A percentile compares a stretch with the other conserved stretches of the same genome.
Evolutionary conservation across 1,140 invertebrate genomes (phyloP).

Genomic region (Listronotus oregonensis): DNA sequence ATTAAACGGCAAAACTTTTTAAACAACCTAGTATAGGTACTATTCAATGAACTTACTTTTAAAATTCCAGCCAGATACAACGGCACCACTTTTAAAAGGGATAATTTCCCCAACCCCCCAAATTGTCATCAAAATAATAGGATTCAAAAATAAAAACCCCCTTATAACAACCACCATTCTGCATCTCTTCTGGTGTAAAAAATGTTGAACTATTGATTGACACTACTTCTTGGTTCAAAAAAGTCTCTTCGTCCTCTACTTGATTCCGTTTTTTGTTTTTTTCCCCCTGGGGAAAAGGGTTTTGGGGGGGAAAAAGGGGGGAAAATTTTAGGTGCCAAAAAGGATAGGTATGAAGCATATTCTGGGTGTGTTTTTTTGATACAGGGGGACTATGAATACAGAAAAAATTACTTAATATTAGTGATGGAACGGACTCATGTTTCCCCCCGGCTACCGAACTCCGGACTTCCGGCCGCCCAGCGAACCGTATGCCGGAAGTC

Average conservation of each 20-base stretch:
- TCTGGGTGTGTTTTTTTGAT: slow-evolving; percentile 82
- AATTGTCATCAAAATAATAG: slow-evolving; percentile 90
- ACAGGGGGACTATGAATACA: slow-evolving; percentile 70
- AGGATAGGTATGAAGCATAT: slow-evolving; percentile 88
- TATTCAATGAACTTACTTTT: slow-evolving; percentile 68
- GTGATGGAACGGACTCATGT: too few species aligned
- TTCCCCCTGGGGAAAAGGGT: slow-evolving; percentile 90
- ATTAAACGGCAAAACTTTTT: too few species aligned
- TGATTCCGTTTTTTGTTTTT: slow-evolving; percentile 66
- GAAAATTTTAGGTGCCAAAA: slow-evolving; percentile 92
- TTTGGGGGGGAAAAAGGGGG: slow-evolving; percentile 91
- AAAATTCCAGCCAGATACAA: slow-evolving; percentile 75
- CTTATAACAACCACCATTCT: slow-evolving; percentile 57
- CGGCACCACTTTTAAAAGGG: slow-evolving; percentile 80
- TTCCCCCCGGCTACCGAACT: too few species aligned
- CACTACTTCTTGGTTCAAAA: slow-evolving; percentile 20
- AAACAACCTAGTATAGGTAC: too few species aligned
- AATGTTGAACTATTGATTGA: slow-evolving; percentile 7
- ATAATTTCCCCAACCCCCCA: slow-evolving; percentile 87
- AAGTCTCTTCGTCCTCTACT: slow-evolving; percentile 17
- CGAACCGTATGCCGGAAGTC: too few species aligned
- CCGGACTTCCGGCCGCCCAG: too few species aligned
- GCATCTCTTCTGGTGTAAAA: slow-evolving; percentile 40
- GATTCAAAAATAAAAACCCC: slow-evolving; percentile 83
- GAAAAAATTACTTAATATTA: too few species aligned